Conservation (phyloP, 2,113 vertebrate species). For the Vombatus ursinus region DNA sequence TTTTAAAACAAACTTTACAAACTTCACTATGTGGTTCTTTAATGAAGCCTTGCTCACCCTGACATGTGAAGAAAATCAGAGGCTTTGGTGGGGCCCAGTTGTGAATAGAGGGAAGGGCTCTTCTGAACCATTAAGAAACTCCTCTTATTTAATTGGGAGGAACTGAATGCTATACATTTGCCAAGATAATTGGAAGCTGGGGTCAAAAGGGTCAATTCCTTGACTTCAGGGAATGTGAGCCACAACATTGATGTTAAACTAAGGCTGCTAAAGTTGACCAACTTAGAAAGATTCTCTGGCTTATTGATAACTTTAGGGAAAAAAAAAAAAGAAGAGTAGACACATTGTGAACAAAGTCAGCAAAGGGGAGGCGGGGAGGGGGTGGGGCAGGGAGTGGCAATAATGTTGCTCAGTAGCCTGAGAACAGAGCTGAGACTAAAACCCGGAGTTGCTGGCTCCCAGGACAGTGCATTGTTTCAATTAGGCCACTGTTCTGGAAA, state of each 20-base stretch:
- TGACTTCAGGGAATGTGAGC: background rate
- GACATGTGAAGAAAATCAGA: background rate
- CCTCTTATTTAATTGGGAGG: background rate
- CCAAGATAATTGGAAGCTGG: background rate
- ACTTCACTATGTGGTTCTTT: background rate
- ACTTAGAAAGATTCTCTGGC: background rate
- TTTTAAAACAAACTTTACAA: background rate
- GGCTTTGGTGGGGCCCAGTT: background rate
- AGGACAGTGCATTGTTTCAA: background rate
- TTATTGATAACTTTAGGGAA: background rate
- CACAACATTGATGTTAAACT: background rate
- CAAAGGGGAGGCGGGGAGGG: background rate
- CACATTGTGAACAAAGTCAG: background rate
- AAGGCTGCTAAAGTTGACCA: background rate
- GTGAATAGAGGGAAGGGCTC: background rate
- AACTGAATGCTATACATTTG: background rate
- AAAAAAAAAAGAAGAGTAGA: background rate
- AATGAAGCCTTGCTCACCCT: background rate
- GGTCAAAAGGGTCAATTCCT: background rate
- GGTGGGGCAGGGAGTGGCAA: no score
- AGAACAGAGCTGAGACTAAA: background rate
- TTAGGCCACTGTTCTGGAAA: background rate
- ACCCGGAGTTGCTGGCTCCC: background rate
- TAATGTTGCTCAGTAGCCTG: background rate
- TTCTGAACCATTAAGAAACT: background rate